These are phyloP conservation scores for Clarias macrocephalus DNA, from an alignment of 2,113 vertebrate genomes.

Conservation along the genomic window DNA sequence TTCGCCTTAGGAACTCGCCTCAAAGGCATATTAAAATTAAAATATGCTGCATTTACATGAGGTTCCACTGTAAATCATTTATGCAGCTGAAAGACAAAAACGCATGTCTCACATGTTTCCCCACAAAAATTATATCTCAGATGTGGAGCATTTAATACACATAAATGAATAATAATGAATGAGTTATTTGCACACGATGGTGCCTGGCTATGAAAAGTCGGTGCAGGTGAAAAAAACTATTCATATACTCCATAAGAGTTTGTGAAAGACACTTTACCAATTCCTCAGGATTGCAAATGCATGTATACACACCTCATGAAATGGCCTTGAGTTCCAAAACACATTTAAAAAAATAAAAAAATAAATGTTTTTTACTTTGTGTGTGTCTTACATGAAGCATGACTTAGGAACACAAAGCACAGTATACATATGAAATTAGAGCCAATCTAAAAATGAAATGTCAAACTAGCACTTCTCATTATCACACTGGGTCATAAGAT, in stretches of 20 bases:
- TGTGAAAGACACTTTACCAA: background rate
- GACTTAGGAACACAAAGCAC: background rate
- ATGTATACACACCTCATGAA: background rate
- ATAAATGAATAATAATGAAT: background rate
- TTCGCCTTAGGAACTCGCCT: too few relatives aligned
- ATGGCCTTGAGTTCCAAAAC: background rate
- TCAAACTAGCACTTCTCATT: background rate
- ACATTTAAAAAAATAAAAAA: background rate
- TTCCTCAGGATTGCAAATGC: background rate
- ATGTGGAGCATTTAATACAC: background rate
- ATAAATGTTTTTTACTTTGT: background rate
- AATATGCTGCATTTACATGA: too few relatives aligned
- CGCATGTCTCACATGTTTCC: background rate
- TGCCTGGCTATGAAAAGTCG: too few relatives aligned
- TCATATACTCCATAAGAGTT: background rate
- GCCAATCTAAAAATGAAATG: background rate
- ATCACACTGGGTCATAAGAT: background rate
- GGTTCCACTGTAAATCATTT: background rate
- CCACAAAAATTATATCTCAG: background rate
- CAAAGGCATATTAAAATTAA: too few relatives aligned
- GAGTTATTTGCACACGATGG: background rate
- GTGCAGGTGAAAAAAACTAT: too few relatives aligned
- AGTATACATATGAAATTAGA: background rate
- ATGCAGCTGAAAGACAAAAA: background rate
- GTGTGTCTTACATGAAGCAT: background rate